phyloP scores from a whole-genome alignment of 92 coral and sea anemone genomes.

The Virgularia gustaviana region DNA sequence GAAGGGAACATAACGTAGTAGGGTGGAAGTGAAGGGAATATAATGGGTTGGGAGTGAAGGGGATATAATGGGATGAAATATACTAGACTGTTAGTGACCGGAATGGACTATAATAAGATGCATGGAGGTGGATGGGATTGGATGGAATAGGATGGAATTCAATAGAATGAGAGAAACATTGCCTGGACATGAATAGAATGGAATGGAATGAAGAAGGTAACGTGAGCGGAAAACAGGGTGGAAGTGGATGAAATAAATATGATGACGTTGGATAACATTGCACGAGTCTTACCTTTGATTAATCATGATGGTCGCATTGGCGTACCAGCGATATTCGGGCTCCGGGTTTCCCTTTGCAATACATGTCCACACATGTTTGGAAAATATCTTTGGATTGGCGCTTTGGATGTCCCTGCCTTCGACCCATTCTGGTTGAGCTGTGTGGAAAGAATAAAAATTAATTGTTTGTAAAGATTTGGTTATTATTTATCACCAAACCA shows the following conservation, averaged over 20 bases:
- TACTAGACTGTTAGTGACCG: no score
- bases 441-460: background rate
- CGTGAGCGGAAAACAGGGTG: background rate
- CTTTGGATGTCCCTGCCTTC: conserved; percentile 13
- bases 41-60: no score
- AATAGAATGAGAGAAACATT: no score
- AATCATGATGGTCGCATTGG: conserved; percentile 19
- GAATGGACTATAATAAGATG: no score
- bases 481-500: background rate
- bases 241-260: background rate
- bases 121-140: no score
- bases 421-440: conserved; percentile 16
- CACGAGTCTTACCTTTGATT: conserved; percentile 29
- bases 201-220: background rate
- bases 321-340: conserved; percentile 26
- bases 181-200: no score
- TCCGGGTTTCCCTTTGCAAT: conserved; percentile 31
- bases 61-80: no score
- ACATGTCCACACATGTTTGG: conserved; percentile 24
- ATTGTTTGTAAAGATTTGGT: background rate
- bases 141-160: no score
- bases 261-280: background rate
- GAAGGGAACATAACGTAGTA: no score
- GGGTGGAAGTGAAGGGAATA: no score
- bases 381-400: conserved; percentile 7